These are phyloP conservation scores for Fragum sueziense DNA, from an alignment of 2,888 invertebrate species.

Conservation along the genomic window DNA sequence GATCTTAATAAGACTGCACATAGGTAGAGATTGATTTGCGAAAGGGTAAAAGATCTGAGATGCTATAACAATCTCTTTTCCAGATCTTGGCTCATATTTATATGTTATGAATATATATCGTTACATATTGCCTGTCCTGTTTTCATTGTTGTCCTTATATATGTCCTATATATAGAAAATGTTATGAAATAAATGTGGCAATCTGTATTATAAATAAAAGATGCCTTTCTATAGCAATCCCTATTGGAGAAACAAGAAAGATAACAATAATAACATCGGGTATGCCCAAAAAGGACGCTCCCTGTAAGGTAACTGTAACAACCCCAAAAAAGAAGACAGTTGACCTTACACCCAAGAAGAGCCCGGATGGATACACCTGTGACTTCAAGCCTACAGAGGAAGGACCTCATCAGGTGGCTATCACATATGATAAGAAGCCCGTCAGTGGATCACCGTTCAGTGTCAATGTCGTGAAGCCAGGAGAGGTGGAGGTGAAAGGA, in stretches of 20 bases:
- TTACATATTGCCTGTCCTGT: neutral
- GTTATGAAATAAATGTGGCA: neutral
- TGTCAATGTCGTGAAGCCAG: conserved; percentile 65
- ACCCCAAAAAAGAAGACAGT: conserved; percentile 83
- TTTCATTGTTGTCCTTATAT: neutral
- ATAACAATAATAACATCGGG: conserved; percentile 54
- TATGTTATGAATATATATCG: neutral
- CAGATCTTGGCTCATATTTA: too few species aligned
- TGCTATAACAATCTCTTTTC: too few species aligned
- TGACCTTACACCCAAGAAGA: conserved; percentile 91
- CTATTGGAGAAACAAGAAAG: conserved; percentile 57
- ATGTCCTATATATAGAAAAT: neutral
- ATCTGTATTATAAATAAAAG: neutral
- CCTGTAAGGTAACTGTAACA: conserved; percentile 68
- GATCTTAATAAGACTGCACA: too few species aligned
- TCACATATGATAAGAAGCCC: conserved; percentile 79
- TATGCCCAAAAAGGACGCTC: conserved; percentile 65
- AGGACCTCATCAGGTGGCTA: conserved; percentile 82
- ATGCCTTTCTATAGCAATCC: conserved; percentile 48
- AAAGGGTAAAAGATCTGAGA: too few species aligned
- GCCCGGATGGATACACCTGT: conserved; percentile 86
- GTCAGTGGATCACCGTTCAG: conserved; percentile 81
- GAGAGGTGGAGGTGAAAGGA: conserved; percentile 51
- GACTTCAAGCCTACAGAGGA: conserved; percentile 79
- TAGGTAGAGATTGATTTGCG: too few species aligned